These are phyloP conservation scores for Spheniscus mendiculus DNA, from an alignment of 2,113 vertebrate species.

Conservation along the genomic window DNA sequence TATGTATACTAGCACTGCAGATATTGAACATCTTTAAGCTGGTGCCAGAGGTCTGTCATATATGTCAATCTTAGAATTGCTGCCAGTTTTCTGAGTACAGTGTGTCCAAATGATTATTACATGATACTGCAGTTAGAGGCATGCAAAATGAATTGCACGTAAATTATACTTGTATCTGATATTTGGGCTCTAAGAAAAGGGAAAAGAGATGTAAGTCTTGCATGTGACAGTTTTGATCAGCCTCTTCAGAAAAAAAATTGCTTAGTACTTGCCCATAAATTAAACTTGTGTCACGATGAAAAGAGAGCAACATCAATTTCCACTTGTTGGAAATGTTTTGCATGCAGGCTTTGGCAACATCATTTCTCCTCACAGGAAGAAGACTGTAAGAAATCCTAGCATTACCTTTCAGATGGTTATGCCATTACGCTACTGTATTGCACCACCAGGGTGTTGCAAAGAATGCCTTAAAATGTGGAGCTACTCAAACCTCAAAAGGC, in stretches of 20 bases:
- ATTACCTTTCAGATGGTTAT: background rate
- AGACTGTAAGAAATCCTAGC: background rate
- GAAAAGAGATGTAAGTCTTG: background rate
- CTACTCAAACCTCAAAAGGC: background rate
- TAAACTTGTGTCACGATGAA: background rate
- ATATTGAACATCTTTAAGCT: background rate
- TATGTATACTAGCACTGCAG: background rate
- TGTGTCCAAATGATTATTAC: background rate
- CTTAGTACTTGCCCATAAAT: background rate
- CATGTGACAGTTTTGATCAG: background rate
- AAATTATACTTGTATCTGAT: background rate
- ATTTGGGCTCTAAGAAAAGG: background rate
- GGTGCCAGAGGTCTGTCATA: slow-evolving; percentile 26
- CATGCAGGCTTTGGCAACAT: background rate
- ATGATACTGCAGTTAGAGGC: background rate
- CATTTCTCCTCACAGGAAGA: background rate
- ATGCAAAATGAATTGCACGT: background rate
- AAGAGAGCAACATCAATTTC: background rate
- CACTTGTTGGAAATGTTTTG: background rate
- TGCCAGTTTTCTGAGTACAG: background rate
- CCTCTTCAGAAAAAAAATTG: background rate
- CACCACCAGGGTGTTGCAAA: background rate
- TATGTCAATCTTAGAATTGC: background rate
- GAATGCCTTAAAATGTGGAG: background rate
- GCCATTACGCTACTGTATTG: background rate